These are phyloP conservation scores for Macrocentrus cingulum DNA, from an alignment of 1,140 invertebrate species.

Conservation along the genomic window DNA sequence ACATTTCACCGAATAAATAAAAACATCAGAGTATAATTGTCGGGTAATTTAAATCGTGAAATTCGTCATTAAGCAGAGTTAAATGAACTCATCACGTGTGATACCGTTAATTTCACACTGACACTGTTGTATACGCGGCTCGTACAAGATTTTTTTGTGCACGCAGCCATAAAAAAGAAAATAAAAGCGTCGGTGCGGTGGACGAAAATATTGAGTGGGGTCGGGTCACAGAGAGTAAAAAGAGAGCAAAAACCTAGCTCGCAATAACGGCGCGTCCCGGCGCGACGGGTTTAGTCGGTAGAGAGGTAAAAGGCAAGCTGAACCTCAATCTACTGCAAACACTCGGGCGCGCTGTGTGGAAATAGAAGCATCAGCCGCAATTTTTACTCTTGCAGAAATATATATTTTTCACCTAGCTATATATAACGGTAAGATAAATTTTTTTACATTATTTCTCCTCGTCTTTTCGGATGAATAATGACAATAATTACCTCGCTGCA, in stretches of 20 bases:
- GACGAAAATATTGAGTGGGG: background rate
- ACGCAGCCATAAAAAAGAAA: too few relatives aligned
- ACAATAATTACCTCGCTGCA: too few relatives aligned
- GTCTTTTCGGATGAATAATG: too few relatives aligned
- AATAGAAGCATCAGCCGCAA: background rate
- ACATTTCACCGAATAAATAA: too few relatives aligned
- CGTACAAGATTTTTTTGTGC: too few relatives aligned
- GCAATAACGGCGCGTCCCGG: constrained; percentile 10
- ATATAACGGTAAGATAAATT: constrained; percentile 16
- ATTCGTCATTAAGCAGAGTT: too few relatives aligned
- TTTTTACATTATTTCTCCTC: background rate
- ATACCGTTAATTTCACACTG: too few relatives aligned
- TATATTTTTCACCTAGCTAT: constrained; percentile 16
- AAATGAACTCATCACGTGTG: too few relatives aligned
- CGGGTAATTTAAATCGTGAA: too few relatives aligned
- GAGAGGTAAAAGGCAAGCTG: constrained; percentile 7
- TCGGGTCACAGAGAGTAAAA: constrained; percentile 6
- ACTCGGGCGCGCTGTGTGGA: background rate
- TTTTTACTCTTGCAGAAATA: constrained; percentile 3
- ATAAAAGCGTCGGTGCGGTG: too few relatives aligned
- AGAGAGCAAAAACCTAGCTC: background rate
- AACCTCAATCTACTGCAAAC: constrained; percentile 1
- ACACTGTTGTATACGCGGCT: too few relatives aligned
- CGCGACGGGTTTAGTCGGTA: background rate
- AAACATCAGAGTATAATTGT: too few relatives aligned